phyloP scores from a whole-genome alignment of 2,888 invertebrate species.

The Drosophila dives region DNA sequence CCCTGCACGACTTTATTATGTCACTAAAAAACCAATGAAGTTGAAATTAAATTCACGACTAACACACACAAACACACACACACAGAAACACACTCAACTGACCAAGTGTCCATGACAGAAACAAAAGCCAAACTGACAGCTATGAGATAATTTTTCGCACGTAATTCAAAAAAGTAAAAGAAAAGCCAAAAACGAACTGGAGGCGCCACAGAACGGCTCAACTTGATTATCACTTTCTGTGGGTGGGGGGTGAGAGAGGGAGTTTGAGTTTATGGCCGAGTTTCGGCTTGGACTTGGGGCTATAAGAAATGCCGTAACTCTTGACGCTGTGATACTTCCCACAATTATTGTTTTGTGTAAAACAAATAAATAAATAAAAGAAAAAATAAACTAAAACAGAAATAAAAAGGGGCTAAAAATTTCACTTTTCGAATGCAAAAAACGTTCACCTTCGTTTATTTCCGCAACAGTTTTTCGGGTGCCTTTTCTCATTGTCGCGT shows the following conservation, averaged over 20 bases:
- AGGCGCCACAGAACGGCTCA: constrained; percentile 62
- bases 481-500: constrained; percentile 57
- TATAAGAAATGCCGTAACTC: constrained; percentile 64
- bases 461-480: constrained; percentile 66
- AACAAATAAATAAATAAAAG: constrained; percentile 63
- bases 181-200: constrained; percentile 28
- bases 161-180: constrained; percentile 61
- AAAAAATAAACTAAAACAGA: constrained; percentile 8
- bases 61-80: constrained; percentile 5
- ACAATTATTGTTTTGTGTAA: constrained; percentile 53
- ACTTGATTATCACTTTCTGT: constrained; percentile 77
- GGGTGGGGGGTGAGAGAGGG: neutral
- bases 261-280: constrained; percentile 25
- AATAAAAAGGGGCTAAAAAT: constrained; percentile 48
- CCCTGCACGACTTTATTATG: constrained; percentile 62
- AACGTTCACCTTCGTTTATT: constrained; percentile 79
- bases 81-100: constrained; percentile 14
- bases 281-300: constrained; percentile 32
- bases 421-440: constrained; percentile 79
- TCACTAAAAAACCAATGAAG: constrained; percentile 57
- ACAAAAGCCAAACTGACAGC: constrained; percentile 45
- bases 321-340: constrained; percentile 65
- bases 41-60: constrained; percentile 48
- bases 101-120: constrained; percentile 45
- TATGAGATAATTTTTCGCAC: constrained; percentile 69